Percentiles rank a stretch among this genome's conserved stretches.
Conservation (phyloP, 2,888 invertebrate genomes). For the Pheosia gnoma region DNA sequence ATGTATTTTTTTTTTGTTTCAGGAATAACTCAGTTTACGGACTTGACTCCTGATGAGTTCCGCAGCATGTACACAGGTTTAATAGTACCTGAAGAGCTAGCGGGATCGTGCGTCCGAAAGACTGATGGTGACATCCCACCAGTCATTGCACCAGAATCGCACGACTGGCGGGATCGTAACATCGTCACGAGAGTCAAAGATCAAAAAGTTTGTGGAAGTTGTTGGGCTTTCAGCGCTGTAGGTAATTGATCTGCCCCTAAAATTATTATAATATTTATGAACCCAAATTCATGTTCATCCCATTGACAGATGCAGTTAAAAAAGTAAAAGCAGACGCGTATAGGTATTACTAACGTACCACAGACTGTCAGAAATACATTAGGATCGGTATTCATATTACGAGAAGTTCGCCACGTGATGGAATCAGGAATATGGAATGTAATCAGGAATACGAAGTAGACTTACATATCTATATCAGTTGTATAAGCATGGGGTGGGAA, state of each 20-base stretch:
- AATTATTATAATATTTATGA: too few species aligned
- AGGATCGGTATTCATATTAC: too few species aligned
- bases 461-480: too few species aligned
- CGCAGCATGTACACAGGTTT: not conserved
- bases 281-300: too few species aligned
- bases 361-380: too few species aligned
- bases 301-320: too few species aligned
- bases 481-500: too few species aligned
- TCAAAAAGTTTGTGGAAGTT: constrained; percentile 91
- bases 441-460: too few species aligned
- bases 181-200: constrained; percentile 91
- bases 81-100: not conserved
- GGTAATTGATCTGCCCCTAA: constrained; percentile 17
- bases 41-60: not conserved
- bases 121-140: not conserved
- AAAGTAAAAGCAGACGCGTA: too few species aligned
- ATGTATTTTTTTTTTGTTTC: not conserved
- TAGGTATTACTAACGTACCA: too few species aligned
- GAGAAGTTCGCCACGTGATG: too few species aligned
- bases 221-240: constrained; percentile 85
- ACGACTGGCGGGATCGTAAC: constrained; percentile 89
- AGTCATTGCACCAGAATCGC: constrained; percentile 20
- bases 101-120: not conserved
- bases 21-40: constrained; percentile 2
- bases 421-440: too few species aligned